phyloP scores from a whole-genome alignment of 2,888 invertebrate genomes.

The Mimumesa dahlbomi region DNA sequence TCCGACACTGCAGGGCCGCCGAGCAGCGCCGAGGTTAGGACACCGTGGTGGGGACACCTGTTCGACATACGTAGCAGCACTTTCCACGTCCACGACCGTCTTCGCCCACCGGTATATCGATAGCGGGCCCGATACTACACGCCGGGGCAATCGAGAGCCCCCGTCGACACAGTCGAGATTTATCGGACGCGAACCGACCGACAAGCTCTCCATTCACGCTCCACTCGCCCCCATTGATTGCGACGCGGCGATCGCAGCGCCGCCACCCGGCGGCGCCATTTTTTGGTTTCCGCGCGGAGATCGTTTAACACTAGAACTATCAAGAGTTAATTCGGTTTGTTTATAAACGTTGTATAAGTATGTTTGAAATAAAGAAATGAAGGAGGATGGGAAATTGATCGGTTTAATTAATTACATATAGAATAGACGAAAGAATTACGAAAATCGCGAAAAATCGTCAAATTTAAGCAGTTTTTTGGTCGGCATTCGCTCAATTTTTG shows the following conservation, averaged over 20 bases:
- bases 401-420: too few species aligned
- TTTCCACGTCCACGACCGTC: conserved; percentile 36
- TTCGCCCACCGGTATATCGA: conserved; percentile 30
- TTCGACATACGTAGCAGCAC: conserved; percentile 62
- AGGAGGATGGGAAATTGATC: too few species aligned
- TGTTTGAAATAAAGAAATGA: too few species aligned
- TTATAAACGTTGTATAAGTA: too few species aligned
- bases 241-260: not conserved
- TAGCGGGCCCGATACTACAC: conserved; percentile 14
- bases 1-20: conserved; percentile 53
- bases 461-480: too few species aligned
- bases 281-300: too few species aligned
- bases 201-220: conserved; percentile 32
- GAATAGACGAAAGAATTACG: too few species aligned
- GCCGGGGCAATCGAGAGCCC: conserved; percentile 26
- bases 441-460: too few species aligned
- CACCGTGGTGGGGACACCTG: conserved; percentile 63
- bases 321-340: too few species aligned
- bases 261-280: too few species aligned
- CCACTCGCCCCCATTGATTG: conserved; percentile 43
- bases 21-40: conserved; percentile 57
- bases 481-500: too few species aligned
- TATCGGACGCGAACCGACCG: conserved; percentile 36
- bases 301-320: too few species aligned
- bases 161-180: conserved; percentile 39